Base-by-base conservation (phyloP, 2,113 vertebrate genomes). In the Halichoerus grypus region DNA sequence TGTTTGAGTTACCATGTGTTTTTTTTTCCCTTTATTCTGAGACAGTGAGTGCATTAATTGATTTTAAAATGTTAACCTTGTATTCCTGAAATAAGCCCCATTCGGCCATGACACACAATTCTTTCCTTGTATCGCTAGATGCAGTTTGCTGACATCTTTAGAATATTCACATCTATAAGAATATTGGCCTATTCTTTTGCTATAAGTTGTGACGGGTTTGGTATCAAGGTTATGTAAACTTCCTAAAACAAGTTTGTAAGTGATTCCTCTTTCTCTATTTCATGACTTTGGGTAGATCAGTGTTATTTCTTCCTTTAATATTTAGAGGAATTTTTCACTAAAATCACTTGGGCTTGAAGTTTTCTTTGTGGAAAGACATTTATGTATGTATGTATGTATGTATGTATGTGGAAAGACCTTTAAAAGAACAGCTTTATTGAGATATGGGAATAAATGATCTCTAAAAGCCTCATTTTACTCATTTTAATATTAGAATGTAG, bases 21-120 rank as follows among this genome's bases (percentile, higher is more conserved):
- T 80, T 93, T 94, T 79, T n/a, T 55, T 3, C 46, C 71, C 63
- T 71, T 88, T 88, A 81, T 88, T 80, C 61, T 81, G 28, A 61
- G 49, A 85, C 91, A 51, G 74, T 28, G 42, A 85, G 18, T 63
- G 42, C 33, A 36, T 59, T 51, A 74, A 74, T 76, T 63, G 42
- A 93, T 74, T 86, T 76, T 76, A 65, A 93, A 93, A 61, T 39
- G 46, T 85, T 63, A 65, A n/a, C 0, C 14, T 53, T 65, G 59
- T 15, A 42, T 22, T 72, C 39, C 33, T 88, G 63, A 81, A 93
- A 51, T 51, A 76, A 74, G 51, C 24, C 67, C 13, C 18, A 31
- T 81, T 88, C 33, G 12, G 33, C 82, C 31, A 24, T 22, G 33
- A 81, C 59, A 31, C 69, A 36, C 49, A 55, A 55, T 88, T 81